phyloP scores from a whole-genome alignment of 2,888 invertebrate species.

The Acrobasis consociella region DNA sequence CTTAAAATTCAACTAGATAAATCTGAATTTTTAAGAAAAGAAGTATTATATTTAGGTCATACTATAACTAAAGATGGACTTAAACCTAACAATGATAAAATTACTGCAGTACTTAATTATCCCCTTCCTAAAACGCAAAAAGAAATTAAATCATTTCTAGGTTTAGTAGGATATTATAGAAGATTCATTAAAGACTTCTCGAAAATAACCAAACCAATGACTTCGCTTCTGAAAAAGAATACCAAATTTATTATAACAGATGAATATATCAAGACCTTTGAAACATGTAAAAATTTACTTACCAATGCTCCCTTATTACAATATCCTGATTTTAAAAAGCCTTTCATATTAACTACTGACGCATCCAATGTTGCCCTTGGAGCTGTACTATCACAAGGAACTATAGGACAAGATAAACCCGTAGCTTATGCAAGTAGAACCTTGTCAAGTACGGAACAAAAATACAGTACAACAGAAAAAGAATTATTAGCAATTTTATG shows the following conservation, averaged over 20 bases:
- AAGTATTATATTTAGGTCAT: slow-evolving; percentile 43
- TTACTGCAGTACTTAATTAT: slow-evolving; percentile 36
- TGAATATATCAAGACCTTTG: slow-evolving; percentile 33
- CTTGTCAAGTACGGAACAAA: not conserved
- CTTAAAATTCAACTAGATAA: not conserved
- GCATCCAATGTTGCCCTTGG: slow-evolving; percentile 34
- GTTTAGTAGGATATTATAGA: slow-evolving; percentile 49
- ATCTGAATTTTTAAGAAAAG: too few species aligned
- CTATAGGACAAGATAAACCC: slow-evolving; percentile 30
- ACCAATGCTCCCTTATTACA: slow-evolving; percentile 41
- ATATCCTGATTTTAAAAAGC: slow-evolving; percentile 44
- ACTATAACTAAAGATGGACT: slow-evolving; percentile 38
- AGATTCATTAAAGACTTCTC: slow-evolving; percentile 46
- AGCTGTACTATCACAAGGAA: slow-evolving; percentile 35
- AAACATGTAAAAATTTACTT: slow-evolving; percentile 38
- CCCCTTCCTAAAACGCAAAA: slow-evolving; percentile 36
- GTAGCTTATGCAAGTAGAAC: slow-evolving; percentile 18
- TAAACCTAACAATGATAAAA: slow-evolving; percentile 41
- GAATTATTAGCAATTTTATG: not conserved
- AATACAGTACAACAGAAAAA: slow-evolving; percentile 2
- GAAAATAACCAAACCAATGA: slow-evolving; percentile 36
- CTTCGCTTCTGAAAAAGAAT: not conserved
- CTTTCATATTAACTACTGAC: slow-evolving; percentile 36
- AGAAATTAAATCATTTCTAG: slow-evolving; percentile 48
- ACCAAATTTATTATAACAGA: slow-evolving; percentile 18